Evolutionary conservation across 2,888 invertebrate species (phyloP).

Genomic region (Pseudanteris insignis): DNA sequence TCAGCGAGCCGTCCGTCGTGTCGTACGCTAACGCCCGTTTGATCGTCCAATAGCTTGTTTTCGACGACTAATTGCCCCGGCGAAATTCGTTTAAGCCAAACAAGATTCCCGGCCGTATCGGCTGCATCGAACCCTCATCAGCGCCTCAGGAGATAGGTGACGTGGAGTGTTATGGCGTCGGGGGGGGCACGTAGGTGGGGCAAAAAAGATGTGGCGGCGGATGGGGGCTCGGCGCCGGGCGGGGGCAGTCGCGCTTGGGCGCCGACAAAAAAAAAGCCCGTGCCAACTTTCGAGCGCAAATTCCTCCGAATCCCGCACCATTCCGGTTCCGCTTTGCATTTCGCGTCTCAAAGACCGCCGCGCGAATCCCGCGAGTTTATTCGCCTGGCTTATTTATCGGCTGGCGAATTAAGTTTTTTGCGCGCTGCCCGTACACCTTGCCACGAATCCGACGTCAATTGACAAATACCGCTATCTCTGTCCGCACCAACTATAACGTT

Average conservation of each 20-base stretch:
- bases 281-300: constrained; percentile 22
- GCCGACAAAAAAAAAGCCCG: constrained; percentile 18
- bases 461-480: no score
- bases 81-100: constrained; percentile 55
- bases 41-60: constrained; percentile 42
- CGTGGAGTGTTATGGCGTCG: constrained; percentile 57
- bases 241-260: constrained; percentile 23
- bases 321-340: constrained; percentile 17
- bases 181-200: constrained; percentile 54
- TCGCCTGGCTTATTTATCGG: constrained; percentile 6
- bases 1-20: constrained; percentile 27
- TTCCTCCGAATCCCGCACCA: constrained; percentile 15
- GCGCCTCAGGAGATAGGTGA: constrained; percentile 52
- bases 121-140: constrained; percentile 41
- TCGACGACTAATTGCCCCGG: constrained; percentile 52
- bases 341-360: constrained; percentile 5
- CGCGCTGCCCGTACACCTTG: no score
- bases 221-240: constrained; percentile 19
- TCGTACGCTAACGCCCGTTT: constrained; percentile 38
- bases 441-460: no score
- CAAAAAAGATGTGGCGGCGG: constrained; percentile 49
- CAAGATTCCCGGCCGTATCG: constrained; percentile 49
- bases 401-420: background rate
- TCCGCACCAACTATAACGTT: no score
- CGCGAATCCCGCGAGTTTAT: background rate